Percentiles rank a stretch among this genome's conserved stretches.
These are phyloP conservation scores for Sarcophaga rosellei DNA, from an alignment of 2,888 invertebrate genomes.

Conservation along the genomic window DNA sequence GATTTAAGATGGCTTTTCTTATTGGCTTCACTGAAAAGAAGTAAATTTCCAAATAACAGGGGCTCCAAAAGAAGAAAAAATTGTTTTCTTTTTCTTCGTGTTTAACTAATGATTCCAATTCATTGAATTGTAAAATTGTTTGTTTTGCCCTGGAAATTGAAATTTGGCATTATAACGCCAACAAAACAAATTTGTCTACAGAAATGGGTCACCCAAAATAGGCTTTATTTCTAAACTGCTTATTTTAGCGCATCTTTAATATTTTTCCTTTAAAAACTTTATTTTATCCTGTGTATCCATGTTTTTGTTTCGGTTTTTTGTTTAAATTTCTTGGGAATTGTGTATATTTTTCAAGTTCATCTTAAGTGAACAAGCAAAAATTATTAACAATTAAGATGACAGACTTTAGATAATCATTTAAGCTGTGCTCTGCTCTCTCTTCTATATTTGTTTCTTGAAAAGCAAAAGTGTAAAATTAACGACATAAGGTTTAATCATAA, in stretches of 20 bases:
- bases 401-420: conserved; percentile 44
- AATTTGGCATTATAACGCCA: conserved; percentile 49
- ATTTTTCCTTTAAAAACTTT: not conserved
- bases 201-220: conserved; percentile 18
- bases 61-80: not conserved
- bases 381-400: conserved; percentile 58
- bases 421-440: not conserved
- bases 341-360: conserved; percentile 27
- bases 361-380: conserved; percentile 25
- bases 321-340: not conserved
- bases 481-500: conserved; percentile 22
- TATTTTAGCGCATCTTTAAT: not conserved
- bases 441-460: conserved; percentile 6
- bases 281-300: not conserved
- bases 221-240: not conserved
- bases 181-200: not conserved
- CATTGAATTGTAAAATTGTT: conserved; percentile 65
- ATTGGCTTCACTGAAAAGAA: not conserved
- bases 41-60: not conserved
- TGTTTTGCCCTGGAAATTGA: conserved; percentile 14
- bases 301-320: not conserved
- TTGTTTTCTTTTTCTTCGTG: conserved; percentile 36
- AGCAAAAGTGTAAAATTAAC: conserved; percentile 61
- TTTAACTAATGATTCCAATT: conserved; percentile 63
- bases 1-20: conserved; percentile 43